phyloP scores from a whole-genome alignment of 2,797 vertebrate species.

The Sebastes oblongus region DNA sequence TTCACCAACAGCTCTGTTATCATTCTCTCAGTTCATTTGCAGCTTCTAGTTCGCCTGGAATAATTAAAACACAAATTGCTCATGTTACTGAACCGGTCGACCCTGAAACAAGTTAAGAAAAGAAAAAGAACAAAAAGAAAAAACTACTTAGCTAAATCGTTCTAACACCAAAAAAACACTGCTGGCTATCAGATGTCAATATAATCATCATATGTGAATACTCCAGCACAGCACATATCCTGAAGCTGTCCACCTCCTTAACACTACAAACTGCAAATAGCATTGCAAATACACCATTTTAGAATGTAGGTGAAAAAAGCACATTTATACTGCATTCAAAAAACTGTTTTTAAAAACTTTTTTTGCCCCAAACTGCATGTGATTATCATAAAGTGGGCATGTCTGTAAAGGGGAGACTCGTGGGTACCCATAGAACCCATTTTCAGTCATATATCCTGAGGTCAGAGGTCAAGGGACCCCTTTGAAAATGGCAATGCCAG shows the following conservation, averaged over 20 bases:
- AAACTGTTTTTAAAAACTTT: no score
- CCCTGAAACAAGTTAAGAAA: neutral
- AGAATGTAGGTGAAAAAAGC: no score
- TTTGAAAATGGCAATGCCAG: no score
- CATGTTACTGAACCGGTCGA: neutral
- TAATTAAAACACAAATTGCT: neutral
- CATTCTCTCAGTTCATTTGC: neutral
- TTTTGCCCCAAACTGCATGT: no score
- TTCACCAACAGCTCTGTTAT: neutral
- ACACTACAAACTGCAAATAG: neutral
- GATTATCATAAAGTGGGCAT: no score
- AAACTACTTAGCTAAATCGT: neutral
- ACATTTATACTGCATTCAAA: no score
- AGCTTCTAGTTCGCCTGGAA: neutral
- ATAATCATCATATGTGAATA: neutral
- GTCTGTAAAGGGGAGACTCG: no score
- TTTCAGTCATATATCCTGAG: no score
- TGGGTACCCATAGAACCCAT: no score
- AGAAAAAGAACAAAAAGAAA: neutral
- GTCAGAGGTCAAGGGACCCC: no score
- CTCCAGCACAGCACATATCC: neutral
- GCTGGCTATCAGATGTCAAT: neutral
- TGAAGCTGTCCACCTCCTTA: neutral
- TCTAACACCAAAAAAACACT: neutral
- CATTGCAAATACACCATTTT: neutral